Conservation (phyloP, 2,797 vertebrate species). For the Thalassophryne amazonica region DNA sequence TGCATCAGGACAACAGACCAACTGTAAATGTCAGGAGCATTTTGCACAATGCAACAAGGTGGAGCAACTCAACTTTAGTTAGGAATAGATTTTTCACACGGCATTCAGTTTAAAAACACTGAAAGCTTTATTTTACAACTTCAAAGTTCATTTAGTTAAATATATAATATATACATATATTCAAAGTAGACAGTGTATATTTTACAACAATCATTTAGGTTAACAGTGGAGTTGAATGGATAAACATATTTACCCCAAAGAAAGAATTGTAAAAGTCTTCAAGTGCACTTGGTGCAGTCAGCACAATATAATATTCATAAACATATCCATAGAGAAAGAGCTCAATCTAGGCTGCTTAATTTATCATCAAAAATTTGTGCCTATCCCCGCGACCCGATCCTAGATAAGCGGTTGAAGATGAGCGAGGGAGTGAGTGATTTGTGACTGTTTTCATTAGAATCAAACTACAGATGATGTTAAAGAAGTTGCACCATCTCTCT, state of each 20-base stretch:
- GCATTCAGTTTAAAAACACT: constrained; percentile 80
- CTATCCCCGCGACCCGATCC: no score
- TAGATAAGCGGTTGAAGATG: no score
- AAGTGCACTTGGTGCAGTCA: constrained; percentile 60
- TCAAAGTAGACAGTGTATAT: constrained; percentile 84
- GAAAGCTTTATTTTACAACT: constrained; percentile 95
- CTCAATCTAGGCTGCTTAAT: constrained; percentile 35
- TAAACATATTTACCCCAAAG: constrained; percentile 58
- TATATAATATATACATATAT: constrained; percentile 85
- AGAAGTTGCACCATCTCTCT: constrained; percentile 3
- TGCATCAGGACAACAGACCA: no score
- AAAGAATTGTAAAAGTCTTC: constrained; percentile 68
- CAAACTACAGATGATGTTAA: constrained; percentile 6
- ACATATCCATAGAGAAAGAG: constrained; percentile 46
- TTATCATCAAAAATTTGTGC: constrained; percentile 59
- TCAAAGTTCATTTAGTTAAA: constrained; percentile 92
- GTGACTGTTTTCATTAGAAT: constrained; percentile 7
- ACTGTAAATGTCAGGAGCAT: no score
- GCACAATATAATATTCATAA: constrained; percentile 74
- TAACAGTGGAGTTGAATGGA: constrained; percentile 48
- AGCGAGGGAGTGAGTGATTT: no score
- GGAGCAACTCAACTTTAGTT: no score
- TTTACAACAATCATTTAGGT: constrained; percentile 85
- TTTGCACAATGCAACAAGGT: no score
- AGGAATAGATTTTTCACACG: not conserved